Evolutionary conservation across 1,140 invertebrate genomes (phyloP).

Genomic region (Rhizoglyphus robini): DNA sequence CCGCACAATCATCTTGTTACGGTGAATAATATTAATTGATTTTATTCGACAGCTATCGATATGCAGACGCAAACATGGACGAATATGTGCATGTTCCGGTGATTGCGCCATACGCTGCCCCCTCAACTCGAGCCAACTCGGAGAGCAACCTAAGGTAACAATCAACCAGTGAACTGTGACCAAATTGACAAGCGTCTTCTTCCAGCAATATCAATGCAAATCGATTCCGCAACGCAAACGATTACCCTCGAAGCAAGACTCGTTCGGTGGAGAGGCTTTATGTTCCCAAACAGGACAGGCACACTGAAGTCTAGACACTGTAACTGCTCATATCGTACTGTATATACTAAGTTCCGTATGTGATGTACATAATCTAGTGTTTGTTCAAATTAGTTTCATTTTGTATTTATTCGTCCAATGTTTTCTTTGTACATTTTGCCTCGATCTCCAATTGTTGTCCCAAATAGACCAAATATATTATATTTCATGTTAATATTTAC

Average conservation of each 20-base stretch:
- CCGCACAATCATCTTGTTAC: slow-evolving; percentile 10
- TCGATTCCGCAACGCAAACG: not conserved
- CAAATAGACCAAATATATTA: not conserved
- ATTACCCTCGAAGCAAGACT: slow-evolving; percentile 1
- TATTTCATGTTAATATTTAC: too few species aligned
- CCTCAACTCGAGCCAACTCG: slow-evolving; percentile 23
- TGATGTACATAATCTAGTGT: too few species aligned
- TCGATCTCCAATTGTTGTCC: not conserved
- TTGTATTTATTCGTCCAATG: too few species aligned
- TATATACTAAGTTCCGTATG: too few species aligned
- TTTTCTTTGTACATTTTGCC: not conserved
- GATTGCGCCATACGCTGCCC: slow-evolving; percentile 20
- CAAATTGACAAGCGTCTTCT: too few species aligned
- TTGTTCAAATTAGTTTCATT: too few species aligned
- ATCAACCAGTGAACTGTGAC: too few species aligned
- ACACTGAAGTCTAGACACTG: not conserved
- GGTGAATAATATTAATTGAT: not conserved
- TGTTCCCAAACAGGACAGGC: not conserved
- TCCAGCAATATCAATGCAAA: not conserved
- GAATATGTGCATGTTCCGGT: slow-evolving; percentile 18
- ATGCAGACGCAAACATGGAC: slow-evolving; percentile 20
- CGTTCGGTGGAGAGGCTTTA: not conserved
- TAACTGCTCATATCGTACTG: too few species aligned
- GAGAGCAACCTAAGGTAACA: slow-evolving; percentile 19
- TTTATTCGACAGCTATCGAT: slow-evolving; percentile 19